These are phyloP conservation scores for Scatophagus argus DNA, from an alignment of 2,113 vertebrate species.

Conservation along the genomic window DNA sequence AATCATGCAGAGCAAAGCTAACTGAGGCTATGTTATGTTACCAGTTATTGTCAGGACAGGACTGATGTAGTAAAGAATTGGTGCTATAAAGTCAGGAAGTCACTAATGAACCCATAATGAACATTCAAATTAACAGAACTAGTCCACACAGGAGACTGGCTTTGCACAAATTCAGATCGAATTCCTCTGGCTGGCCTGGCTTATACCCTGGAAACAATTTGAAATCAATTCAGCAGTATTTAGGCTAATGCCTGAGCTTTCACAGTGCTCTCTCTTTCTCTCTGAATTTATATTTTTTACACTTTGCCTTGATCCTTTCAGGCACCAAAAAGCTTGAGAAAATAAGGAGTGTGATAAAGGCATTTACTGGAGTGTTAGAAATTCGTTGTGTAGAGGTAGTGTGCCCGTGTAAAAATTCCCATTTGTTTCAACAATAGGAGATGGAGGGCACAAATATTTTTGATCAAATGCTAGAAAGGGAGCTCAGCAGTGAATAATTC, in stretches of 20 bases:
- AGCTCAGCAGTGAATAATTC: constrained; percentile 69
- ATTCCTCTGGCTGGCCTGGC: constrained; percentile 31
- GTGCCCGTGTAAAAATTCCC: constrained; percentile 42
- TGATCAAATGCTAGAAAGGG: constrained; percentile 61
- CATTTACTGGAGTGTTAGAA: constrained; percentile 37
- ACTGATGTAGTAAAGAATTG: constrained; percentile 49
- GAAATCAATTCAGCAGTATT: constrained; percentile 65
- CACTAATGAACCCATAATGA: constrained; percentile 68
- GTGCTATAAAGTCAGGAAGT: constrained; percentile 49
- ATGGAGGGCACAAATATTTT: constrained; percentile 60
- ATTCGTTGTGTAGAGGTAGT: constrained; percentile 17
- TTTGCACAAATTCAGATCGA: constrained; percentile 58
- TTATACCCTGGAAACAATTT: constrained; percentile 59
- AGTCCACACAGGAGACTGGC: constrained; percentile 42
- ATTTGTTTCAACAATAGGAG: constrained; percentile 71
- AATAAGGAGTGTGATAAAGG: constrained; percentile 42
- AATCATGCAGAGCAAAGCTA: constrained; percentile 31
- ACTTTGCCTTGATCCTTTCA: constrained; percentile 49
- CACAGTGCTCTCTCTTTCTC: constrained; percentile 12
- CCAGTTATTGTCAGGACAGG: constrained; percentile 52
- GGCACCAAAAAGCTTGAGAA: constrained; percentile 38
- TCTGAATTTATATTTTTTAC: constrained; percentile 33
- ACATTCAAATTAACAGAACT: constrained; percentile 56
- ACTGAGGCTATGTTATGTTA: constrained; percentile 41
- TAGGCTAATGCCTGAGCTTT: constrained; percentile 46